Base-by-base conservation (phyloP, 37 sponge, comb jelly and placozoan genomes). In the Ephydatia muelleri region DNA sequence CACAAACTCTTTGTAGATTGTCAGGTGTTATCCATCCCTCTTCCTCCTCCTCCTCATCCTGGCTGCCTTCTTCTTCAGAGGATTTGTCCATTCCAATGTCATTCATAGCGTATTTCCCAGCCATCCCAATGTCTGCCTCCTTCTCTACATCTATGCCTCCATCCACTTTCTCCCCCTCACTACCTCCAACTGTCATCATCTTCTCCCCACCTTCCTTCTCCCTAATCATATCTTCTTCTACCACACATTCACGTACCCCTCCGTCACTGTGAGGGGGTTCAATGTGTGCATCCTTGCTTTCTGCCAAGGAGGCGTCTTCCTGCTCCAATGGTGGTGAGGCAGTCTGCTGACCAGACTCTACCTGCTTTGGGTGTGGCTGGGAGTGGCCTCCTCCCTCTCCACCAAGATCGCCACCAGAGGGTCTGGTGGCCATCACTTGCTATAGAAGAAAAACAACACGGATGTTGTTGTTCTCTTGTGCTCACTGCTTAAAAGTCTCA, bases 11-110 rank as follows among this genome's bases (percentile, higher is more conserved):
- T 38, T 88, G 57, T 19, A 96, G 73, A 77, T 98, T 98, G 29
- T 86, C 80, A 21, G 99, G 95, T 29, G 97, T 98, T 40, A 98
- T 98, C 99, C 99, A 98, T 26, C 95, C 97, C 22, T 89, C 93
- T 1, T 92, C 97, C 40, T 96, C 93, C 78, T 90, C 93, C 82
- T 76, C 91, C 35, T 80, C 85, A 29, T 91, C 90, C 22, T 93
- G 88, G 19, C 39, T 72, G 12, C 6, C 84, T 70, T 87, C 83
- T 23, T 65, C 29, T 65, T 82, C 80, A 82, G 32, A 69, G 33
- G 57, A 1, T 13, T 57, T 21, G 1, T 13, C 57, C 57, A 19
- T 57, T 14, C 30, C 72, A 8, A 21, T 14, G 29, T 1, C 23
- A 25, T 34, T 14, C 3, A 3, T 8, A 71, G 8, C 74, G 23